A percentile compares a stretch with the other conserved stretches of the same genome.
These are phyloP conservation scores for Meandrina meandrites DNA, from an alignment of 92 coral and sea anemone species.

Conservation along the genomic window DNA sequence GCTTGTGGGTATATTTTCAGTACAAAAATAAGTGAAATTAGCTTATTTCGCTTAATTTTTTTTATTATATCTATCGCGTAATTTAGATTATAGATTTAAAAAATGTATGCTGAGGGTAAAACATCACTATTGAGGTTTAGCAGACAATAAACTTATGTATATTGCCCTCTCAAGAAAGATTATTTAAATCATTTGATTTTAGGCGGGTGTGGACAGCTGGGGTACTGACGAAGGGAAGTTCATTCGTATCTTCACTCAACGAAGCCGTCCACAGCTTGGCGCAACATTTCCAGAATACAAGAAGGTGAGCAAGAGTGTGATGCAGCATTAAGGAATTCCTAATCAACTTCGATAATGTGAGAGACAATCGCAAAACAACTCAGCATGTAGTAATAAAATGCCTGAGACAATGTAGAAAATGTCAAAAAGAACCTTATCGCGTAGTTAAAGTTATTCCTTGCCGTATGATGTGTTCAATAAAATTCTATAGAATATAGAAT, in stretches of 20 bases:
- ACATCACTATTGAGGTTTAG: too few species aligned
- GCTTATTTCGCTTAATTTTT: too few species aligned
- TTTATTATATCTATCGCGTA: not conserved
- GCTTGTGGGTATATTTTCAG: too few species aligned
- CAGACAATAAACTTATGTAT: not conserved
- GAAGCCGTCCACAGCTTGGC: conserved; percentile 89
- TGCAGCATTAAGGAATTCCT: not conserved
- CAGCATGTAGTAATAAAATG: not conserved
- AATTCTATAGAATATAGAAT: too few species aligned
- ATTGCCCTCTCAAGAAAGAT: not conserved
- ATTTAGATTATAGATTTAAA: too few species aligned
- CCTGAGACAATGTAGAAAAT: not conserved
- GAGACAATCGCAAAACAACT: not conserved
- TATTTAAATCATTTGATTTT: not conserved
- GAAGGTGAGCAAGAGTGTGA: conserved; percentile 53
- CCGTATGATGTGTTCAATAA: too few species aligned
- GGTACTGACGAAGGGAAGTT: conserved; percentile 91
- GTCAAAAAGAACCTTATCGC: too few species aligned
- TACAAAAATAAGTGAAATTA: too few species aligned
- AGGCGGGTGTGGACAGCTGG: conserved; percentile 86
- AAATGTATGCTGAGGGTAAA: not conserved
- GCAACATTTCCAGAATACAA: conserved; percentile 87
- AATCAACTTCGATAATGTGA: not conserved
- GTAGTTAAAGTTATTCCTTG: too few species aligned
- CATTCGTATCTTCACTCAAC: conserved; percentile 74